Evolutionary conservation across 2,888 invertebrate genomes (phyloP), one percentile per base, ranked within the genome.

Genomic region (Phaonia tiefii): DNA sequence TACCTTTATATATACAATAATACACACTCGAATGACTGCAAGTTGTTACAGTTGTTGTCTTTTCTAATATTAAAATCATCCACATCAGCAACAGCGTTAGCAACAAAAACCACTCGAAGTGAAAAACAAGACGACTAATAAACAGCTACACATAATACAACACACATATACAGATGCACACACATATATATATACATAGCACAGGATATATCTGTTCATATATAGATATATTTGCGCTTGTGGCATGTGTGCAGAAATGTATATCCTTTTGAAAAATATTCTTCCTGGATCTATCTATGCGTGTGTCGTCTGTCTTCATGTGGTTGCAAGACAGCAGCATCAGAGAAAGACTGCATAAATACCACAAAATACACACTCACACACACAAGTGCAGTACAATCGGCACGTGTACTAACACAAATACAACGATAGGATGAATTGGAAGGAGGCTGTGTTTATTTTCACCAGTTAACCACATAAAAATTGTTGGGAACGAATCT

Each of bases 101-200:
- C 56, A 4, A 60, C 15, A 20, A 60, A 17, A 63, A 44, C 1
- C 26, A 15, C 22, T 39, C 20, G 11, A 46, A 25, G 31, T 7
- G 46, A 46, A 65, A 65, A 46, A 46, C 44, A 58, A 26, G 11
- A 15, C 11, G 13, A 31, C 65, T 67, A 67, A 75, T 66, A 67
- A 67, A 75, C 67, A 75, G 46, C 25, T 75, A 37, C 37, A 69
- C 39, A 56, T 60, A 25, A 22, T 39, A 56, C 13, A 15, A 25
- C 8, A 39, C 13, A 15, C 15, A 39, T 1, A 39, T 10, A 31
- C 15, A 54, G 0, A 5, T 20, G 26, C 31, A 26, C 11, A 13
- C 15, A 15, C 11, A 26, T 58, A 3, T 3, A 51, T 51, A 22
- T 20, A 20, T 51, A 22, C 51, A 31, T 51, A n/a, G n/a, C n/a